phyloP scores from a whole-genome alignment of 37 sponge, comb jelly and placozoan species.

The Mnemiopsis leidyi region DNA sequence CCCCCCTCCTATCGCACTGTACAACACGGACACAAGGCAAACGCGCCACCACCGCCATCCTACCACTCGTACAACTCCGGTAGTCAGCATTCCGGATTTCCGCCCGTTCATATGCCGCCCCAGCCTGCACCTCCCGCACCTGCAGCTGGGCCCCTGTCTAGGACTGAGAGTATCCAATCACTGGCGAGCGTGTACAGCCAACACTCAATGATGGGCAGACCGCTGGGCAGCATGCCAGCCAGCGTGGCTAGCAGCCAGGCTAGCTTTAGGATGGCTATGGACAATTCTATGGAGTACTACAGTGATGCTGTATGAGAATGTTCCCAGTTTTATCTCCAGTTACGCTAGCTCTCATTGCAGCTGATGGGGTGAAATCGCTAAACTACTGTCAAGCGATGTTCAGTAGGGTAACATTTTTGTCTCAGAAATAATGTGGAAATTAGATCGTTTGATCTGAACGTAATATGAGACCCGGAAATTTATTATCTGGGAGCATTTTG shows the following conservation, averaged over 20 bases:
- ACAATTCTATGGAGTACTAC: slow-evolving; percentile 37
- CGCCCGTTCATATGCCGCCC: not conserved
- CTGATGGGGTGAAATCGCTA: too few relatives aligned
- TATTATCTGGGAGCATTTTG: too few relatives aligned
- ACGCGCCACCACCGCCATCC: not conserved
- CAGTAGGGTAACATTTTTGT: too few relatives aligned
- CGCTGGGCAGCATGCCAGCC: not conserved
- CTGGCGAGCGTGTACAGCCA: slow-evolving; percentile 8
- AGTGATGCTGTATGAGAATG: slow-evolving; percentile 49
- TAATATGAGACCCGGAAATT: too few relatives aligned
- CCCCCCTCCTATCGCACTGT: not conserved
- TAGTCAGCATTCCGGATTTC: not conserved
- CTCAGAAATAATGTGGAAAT: too few relatives aligned
- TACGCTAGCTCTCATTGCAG: too few relatives aligned
- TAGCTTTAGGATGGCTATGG: slow-evolving; percentile 31
- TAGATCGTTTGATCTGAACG: too few relatives aligned
- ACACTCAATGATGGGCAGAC: not conserved
- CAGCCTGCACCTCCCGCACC: not conserved
- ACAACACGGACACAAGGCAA: not conserved
- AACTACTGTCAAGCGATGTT: too few relatives aligned
- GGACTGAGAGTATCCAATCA: not conserved
- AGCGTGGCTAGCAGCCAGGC: slow-evolving; percentile 33
- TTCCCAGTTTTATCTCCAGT: too few relatives aligned
- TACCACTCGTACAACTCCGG: slow-evolving; percentile 18
- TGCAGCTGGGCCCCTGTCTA: not conserved